phyloP scores from a whole-genome alignment of 2,797 vertebrate species.

The Urophycis tenuis region DNA sequence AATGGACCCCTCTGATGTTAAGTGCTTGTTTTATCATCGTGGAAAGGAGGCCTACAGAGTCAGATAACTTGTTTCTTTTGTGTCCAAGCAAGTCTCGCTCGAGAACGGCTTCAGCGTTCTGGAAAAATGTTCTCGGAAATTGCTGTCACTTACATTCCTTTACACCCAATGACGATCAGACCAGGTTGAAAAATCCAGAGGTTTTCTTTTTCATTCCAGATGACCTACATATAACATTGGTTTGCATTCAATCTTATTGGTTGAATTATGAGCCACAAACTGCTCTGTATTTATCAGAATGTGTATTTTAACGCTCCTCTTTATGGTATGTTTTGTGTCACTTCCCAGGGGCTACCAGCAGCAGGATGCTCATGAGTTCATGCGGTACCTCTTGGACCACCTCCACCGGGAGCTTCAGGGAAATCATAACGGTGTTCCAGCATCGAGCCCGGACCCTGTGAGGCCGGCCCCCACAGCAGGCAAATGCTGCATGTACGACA shows the following conservation, averaged over 20 bases:
- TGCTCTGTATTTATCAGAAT: neutral
- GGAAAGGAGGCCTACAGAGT: no score
- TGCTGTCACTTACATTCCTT: neutral
- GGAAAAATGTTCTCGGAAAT: no score
- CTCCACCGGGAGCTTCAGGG: conserved; percentile 94
- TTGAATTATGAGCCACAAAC: neutral
- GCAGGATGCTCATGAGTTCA: conserved; percentile 98
- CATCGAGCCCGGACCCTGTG: conserved; percentile 74
- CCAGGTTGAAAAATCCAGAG: no score
- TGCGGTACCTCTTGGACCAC: conserved; percentile 97
- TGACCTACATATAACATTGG: neutral
- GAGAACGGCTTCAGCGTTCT: no score
- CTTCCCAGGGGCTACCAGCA: conserved; percentile 91
- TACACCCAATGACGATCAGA: no score
- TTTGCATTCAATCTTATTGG: neutral
- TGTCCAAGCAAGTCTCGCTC: no score
- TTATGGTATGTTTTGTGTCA: conserved; percentile 17
- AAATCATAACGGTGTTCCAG: conserved; percentile 78
- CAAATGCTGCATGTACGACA: conserved; percentile 88
- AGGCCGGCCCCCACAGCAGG: conserved; percentile 69
- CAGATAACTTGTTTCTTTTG: no score
- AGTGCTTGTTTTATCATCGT: no score
- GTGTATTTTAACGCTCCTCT: neutral
- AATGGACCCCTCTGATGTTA: no score
- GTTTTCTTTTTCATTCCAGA: neutral